Evolutionary conservation across 2,888 invertebrate species (phyloP).

Genomic region (Itoplectis maculator): DNA sequence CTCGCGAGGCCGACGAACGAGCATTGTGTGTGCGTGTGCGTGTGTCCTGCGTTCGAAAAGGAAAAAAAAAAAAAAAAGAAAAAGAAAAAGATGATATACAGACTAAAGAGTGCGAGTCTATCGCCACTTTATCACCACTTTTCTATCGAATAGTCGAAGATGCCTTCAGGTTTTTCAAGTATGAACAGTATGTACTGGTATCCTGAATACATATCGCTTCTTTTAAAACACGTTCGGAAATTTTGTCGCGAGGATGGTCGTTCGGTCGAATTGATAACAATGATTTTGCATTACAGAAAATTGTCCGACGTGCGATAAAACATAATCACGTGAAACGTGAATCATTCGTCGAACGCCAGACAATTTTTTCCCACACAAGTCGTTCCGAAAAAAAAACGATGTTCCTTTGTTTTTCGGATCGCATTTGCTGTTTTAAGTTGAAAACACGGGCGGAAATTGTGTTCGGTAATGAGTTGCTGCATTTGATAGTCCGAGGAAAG

Average conservation of each 20-base stretch:
- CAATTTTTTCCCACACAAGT: neutral
- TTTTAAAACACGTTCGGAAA: constrained; percentile 33
- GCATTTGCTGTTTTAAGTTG: constrained; percentile 1
- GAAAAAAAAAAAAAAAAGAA: neutral
- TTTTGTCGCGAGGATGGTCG: neutral
- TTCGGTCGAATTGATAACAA: neutral
- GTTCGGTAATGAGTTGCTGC: constrained; percentile 24
- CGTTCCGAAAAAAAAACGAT: constrained; percentile 27
- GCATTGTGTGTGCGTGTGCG: constrained; percentile 57
- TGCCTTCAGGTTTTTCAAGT: constrained; percentile 66
- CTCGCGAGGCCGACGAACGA: constrained; percentile 35
- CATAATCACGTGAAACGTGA: constrained; percentile 29
- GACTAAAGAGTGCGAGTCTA: constrained; percentile 42
- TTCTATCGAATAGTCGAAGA: constrained; percentile 66
- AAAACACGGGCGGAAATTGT: neutral
- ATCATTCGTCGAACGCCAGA: constrained; percentile 25
- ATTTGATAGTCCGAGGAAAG: neutral
- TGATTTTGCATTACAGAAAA: neutral
- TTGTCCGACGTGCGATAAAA: neutral
- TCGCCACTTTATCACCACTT: constrained; percentile 58
- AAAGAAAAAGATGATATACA: constrained; percentile 12
- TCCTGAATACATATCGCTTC: constrained; percentile 70
- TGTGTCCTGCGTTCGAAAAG: constrained; percentile 42
- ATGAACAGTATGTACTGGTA: constrained; percentile 49
- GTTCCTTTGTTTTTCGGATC: constrained; percentile 37